Evolutionary conservation across 1,140 invertebrate genomes (phyloP), one percentile per base, ranked within the genome.

Genomic region (Lycorma delicatula): DNA sequence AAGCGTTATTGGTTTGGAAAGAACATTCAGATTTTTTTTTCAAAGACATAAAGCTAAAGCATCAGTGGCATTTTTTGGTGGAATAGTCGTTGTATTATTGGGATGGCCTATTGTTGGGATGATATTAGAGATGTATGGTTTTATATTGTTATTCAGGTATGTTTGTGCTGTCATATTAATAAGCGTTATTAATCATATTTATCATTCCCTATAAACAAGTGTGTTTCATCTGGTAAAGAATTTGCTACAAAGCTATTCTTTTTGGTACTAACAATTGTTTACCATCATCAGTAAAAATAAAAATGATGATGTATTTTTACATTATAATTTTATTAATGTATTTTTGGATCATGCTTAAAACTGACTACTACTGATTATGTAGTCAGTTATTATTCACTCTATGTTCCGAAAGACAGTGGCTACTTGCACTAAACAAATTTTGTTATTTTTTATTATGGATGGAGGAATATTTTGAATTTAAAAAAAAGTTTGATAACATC

Each of bases 1-100:
- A 38, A 95, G 95, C 77, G 92, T 99, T 1, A 98, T 99, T 68
- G 97, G 97, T 1, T 77, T 98, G 31, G 89, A 95, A 74, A 78
- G 95, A 70, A 98, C 96, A 25, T 86, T 98, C 65, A 83, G 89
- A 68, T 99, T 99, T 71, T 99, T 99, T 76, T 99, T 99, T 73
- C 96, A 99, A 80, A 76, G 83, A 56, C 94, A 99, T 70, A 99
- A 99, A 82, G 72, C 93, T 4, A 95, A 89, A 80, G 96, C 89
- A 0, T 91, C 92, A 7, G 72, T 81, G 7, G 84, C 91, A 12
- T 99, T 99, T 75, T 91, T 99, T 70, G 90, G 93, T 18, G 97
- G 97, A 6, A 93, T 99, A 63, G 72, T 88, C 4, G 79, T 98
- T 51, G 95, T 99, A 22, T 75, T 99, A n/a, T 68, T 97, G 38